A percentile compares a stretch with the other conserved stretches of the same genome.
phyloP scores from a whole-genome alignment of 2,888 invertebrate genomes.

The Agonopterix alstromeriana region DNA sequence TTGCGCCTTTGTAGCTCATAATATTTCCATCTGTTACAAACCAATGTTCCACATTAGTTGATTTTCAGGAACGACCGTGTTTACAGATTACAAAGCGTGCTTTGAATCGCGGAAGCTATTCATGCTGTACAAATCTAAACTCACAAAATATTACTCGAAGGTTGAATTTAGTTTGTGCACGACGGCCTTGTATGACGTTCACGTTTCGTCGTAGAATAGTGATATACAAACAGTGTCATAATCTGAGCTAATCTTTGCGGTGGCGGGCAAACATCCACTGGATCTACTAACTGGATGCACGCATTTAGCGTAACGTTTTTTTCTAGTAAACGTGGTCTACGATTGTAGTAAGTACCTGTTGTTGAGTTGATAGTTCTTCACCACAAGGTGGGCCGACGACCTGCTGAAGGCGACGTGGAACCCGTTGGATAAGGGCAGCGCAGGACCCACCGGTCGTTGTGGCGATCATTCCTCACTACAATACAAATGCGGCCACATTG shows the following conservation, averaged over 20 bases:
- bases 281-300: too few relatives aligned
- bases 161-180: conserved; percentile 3
- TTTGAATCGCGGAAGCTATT: neutral
- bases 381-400: too few relatives aligned
- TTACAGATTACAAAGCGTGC: neutral
- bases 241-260: conserved; percentile 28
- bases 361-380: too few relatives aligned
- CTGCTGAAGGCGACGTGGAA: too few relatives aligned
- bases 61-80: neutral
- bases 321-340: too few relatives aligned
- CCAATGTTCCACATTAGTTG: neutral
- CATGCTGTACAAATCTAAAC: neutral
- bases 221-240: conserved; percentile 26
- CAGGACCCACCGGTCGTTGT: too few relatives aligned
- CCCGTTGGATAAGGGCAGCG: too few relatives aligned
- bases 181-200: conserved; percentile 9
- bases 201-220: conserved; percentile 8
- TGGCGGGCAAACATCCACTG: conserved; percentile 14
- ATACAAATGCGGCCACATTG: too few relatives aligned
- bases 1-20: neutral
- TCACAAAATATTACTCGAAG: neutral
- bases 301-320: too few relatives aligned
- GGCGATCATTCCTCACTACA: too few relatives aligned
- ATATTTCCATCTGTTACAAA: neutral
- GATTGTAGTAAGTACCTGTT: too few relatives aligned